Percentiles rank a stretch among this genome's conserved stretches.
These are phyloP conservation scores for Oplegnathus fasciatus DNA, from an alignment of 2,113 vertebrate genomes.

Conservation along the genomic window DNA sequence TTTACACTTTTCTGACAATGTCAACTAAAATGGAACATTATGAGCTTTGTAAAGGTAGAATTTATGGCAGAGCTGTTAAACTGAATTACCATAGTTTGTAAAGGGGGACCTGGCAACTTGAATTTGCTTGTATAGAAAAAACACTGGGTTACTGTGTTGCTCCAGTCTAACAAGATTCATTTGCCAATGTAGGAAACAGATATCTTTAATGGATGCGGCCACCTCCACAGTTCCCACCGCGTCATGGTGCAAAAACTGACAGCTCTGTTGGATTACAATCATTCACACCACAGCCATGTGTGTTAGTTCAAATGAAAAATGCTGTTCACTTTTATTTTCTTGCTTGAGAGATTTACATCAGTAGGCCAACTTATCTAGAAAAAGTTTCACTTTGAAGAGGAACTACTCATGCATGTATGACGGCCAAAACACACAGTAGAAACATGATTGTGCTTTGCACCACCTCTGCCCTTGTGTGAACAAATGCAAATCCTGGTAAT, in stretches of 20 bases:
- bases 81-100: too few species aligned
- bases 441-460: not conserved
- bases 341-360: conserved; percentile 5
- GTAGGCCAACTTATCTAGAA: not conserved
- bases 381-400: not conserved
- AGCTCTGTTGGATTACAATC: conserved; percentile 39
- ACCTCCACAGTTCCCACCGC: conserved; percentile 27
- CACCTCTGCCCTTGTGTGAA: conserved; percentile 9
- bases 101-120: not conserved
- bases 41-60: too few species aligned
- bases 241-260: conserved; percentile 34
- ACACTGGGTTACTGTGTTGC: not conserved
- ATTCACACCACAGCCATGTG: conserved; percentile 21
- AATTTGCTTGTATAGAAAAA: not conserved
- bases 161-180: not conserved
- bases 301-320: not conserved
- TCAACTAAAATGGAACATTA: too few species aligned
- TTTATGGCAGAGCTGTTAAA: too few species aligned
- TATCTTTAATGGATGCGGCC: conserved; percentile 30
- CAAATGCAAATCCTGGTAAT: conserved; percentile 40
- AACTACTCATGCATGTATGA: not conserved
- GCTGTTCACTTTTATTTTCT: not conserved
- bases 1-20: too few species aligned
- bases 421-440: not conserved
- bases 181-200: conserved; percentile 6